Evolutionary conservation across 1,140 invertebrate species (phyloP).

Genomic region (Drosophila lini): DNA sequence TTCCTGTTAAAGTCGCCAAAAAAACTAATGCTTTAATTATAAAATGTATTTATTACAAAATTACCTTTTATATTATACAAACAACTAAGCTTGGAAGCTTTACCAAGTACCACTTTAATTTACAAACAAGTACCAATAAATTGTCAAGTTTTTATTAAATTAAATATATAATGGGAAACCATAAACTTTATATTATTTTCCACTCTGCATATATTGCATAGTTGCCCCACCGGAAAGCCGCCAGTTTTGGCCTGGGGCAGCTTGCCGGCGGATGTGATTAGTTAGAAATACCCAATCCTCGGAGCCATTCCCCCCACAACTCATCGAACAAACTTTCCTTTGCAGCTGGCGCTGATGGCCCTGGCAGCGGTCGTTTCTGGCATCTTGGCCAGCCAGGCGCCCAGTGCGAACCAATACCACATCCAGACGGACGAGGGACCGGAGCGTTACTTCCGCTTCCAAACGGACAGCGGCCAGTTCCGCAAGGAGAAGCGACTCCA

Average conservation of each 20-base stretch:
- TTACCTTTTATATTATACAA: neutral
- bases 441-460: slow-evolving; percentile 93
- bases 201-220: neutral
- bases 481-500: slow-evolving; percentile 93
- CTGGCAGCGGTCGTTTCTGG: slow-evolving; percentile 62
- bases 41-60: too few relatives aligned
- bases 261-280: slow-evolving; percentile 44
- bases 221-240: slow-evolving; percentile 44
- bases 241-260: slow-evolving; percentile 34
- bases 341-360: slow-evolving; percentile 61
- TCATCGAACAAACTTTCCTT: slow-evolving; percentile 43
- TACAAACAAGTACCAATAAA: neutral
- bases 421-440: slow-evolving; percentile 96
- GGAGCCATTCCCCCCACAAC: slow-evolving; percentile 21
- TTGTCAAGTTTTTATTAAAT: neutral
- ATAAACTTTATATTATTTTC: neutral
- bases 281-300: slow-evolving; percentile 38
- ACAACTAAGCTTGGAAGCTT: neutral
- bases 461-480: slow-evolving; percentile 94
- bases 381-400: slow-evolving; percentile 30
- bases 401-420: slow-evolving; percentile 89
- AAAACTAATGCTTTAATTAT: too few relatives aligned
- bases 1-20: too few relatives aligned
- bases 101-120: neutral
- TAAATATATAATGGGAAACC: neutral